A percentile compares a stretch with the other conserved stretches of the same genome.
Conservation (phyloP, 92 coral and sea anemone species). For the Siderastrea siderea region DNA sequence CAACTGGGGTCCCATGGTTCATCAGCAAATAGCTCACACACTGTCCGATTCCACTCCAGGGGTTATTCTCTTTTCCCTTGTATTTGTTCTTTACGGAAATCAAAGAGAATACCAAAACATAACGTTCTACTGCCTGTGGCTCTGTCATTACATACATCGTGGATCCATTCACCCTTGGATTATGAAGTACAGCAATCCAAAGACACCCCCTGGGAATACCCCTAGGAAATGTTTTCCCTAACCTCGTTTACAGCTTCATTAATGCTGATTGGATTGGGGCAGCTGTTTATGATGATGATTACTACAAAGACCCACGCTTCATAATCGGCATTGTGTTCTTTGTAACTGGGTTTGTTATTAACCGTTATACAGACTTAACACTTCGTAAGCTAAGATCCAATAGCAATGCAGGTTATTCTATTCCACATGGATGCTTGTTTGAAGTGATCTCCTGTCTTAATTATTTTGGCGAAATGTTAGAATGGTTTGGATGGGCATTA, state of each 20-base stretch:
- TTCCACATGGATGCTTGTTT: slow-evolving; percentile 63
- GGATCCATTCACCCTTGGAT: slow-evolving; percentile 78
- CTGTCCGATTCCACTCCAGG: slow-evolving; percentile 68
- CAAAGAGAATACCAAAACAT: slow-evolving; percentile 58
- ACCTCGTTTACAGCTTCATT: slow-evolving; percentile 63
- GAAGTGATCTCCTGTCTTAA: slow-evolving; percentile 65
- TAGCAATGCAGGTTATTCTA: slow-evolving; percentile 32
- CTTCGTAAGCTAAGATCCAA: slow-evolving; percentile 52
- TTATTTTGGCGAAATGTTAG: slow-evolving; percentile 75
- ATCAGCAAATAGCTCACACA: slow-evolving; percentile 69
- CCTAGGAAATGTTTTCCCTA: slow-evolving; percentile 58
- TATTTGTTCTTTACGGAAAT: slow-evolving; percentile 66
- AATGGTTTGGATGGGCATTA: slow-evolving; percentile 78
- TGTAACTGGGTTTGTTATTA: slow-evolving; percentile 63
- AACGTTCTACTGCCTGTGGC: slow-evolving; percentile 59
- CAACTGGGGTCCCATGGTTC: slow-evolving; percentile 63
- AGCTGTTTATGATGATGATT: slow-evolving; percentile 42
- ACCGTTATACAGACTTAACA: slow-evolving; percentile 59
- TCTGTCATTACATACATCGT: slow-evolving; percentile 77
- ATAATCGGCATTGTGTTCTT: slow-evolving; percentile 63
- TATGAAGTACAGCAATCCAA: slow-evolving; percentile 71
- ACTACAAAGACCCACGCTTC: slow-evolving; percentile 72
- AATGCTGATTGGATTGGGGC: slow-evolving; percentile 76
- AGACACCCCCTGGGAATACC: slow-evolving; percentile 69
- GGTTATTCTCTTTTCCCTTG: slow-evolving; percentile 51